Evolutionary conservation across 2,888 invertebrate species (phyloP).

Genomic region (Nudaria mundana): DNA sequence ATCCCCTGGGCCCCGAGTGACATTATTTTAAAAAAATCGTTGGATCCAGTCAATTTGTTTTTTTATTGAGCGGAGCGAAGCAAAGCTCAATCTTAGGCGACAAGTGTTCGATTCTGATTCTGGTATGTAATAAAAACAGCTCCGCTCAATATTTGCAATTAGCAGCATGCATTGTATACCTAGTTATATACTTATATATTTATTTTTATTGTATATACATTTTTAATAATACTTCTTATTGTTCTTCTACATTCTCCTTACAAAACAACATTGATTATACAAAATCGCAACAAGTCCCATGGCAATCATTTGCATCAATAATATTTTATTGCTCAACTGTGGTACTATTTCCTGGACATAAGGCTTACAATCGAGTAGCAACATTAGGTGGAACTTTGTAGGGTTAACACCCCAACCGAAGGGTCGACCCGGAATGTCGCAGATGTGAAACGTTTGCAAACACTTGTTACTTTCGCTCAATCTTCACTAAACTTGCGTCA

Average conservation of each 20-base stretch:
- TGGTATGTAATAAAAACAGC: too few species aligned
- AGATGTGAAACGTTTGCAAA: constrained; percentile 49
- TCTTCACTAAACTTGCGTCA: constrained; percentile 12
- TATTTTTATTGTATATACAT: too few species aligned
- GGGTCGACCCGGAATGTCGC: constrained; percentile 38
- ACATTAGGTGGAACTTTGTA: constrained; percentile 11
- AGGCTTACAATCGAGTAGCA: constrained; percentile 8
- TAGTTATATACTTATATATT: too few species aligned
- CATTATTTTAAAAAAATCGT: too few species aligned
- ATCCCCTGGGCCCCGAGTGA: too few species aligned
- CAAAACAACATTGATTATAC: constrained; percentile 24
- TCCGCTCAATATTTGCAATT: too few species aligned
- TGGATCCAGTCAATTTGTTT: too few species aligned
- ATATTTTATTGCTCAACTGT: neutral
- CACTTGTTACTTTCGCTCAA: constrained; percentile 51
- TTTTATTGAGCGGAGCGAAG: too few species aligned
- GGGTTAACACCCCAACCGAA: constrained; percentile 32
- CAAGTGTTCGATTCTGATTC: too few species aligned
- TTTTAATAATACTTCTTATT: too few species aligned
- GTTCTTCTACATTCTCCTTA: constrained; percentile 17
- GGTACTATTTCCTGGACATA: constrained; percentile 4
- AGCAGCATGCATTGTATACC: too few species aligned
- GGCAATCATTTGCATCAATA: constrained; percentile 4
- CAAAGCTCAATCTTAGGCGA: too few species aligned
- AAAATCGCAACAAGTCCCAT: constrained; percentile 30